Evolutionary conservation across 2,888 invertebrate species (phyloP).

Genomic region (Magallana nippona): DNA sequence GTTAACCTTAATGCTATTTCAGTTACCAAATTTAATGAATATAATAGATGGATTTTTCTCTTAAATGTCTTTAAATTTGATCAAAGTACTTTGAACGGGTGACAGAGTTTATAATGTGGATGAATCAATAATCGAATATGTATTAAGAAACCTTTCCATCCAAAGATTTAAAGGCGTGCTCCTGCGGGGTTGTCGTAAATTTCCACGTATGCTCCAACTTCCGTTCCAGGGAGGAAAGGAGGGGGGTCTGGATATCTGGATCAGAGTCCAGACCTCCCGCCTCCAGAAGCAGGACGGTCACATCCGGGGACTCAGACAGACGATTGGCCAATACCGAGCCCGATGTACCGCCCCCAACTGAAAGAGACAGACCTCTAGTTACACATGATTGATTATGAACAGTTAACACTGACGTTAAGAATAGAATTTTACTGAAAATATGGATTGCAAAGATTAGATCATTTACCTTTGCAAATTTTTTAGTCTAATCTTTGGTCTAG

Average conservation of each 20-base stretch:
- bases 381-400: no score
- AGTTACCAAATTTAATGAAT: no score
- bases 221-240: constrained; percentile 47
- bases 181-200: constrained; percentile 48
- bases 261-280: constrained; percentile 48
- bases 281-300: constrained; percentile 47
- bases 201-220: constrained; percentile 48
- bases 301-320: constrained; percentile 45
- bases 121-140: not conserved
- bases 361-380: not conserved
- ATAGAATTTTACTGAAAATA: no score
- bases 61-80: no score
- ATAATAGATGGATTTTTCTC: no score
- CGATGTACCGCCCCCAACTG: constrained; percentile 50
- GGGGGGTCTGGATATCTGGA: constrained; percentile 44
- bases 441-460: no score
- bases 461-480: no score
- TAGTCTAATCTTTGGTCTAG: no score
- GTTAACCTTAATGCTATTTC: no score
- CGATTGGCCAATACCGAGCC: constrained; percentile 51
- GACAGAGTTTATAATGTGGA: no score
- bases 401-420: no score
- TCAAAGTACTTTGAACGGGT: no score
- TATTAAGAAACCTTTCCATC: constrained; percentile 39
- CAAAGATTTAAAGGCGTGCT: constrained; percentile 42